Evolutionary conservation across 1,140 invertebrate species (phyloP).

Genomic region (Anagrus nilaparvatae): DNA sequence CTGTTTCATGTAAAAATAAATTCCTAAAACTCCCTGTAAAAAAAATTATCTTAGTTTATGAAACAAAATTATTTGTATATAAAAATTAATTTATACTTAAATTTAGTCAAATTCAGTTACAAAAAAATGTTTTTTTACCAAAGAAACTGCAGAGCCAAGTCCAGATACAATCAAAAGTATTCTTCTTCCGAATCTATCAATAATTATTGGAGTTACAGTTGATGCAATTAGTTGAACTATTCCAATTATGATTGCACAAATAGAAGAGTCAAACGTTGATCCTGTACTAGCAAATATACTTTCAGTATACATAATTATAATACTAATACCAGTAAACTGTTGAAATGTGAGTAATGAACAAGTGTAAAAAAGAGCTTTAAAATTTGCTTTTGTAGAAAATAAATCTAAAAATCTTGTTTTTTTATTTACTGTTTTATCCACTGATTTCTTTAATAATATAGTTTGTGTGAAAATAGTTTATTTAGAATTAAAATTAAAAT

Average conservation of each 20-base stretch:
- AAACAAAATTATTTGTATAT: too few relatives aligned
- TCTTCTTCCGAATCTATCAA: constrained; percentile 64
- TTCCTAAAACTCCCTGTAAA: constrained; percentile 27
- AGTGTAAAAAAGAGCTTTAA: constrained; percentile 58
- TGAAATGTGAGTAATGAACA: constrained; percentile 63
- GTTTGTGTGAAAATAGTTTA: too few relatives aligned
- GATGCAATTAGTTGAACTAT: constrained; percentile 60
- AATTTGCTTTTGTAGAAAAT: constrained; percentile 45
- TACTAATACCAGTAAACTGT: constrained; percentile 75
- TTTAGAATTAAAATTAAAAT: too few relatives aligned
- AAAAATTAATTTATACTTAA: too few relatives aligned
- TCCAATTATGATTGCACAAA: constrained; percentile 71
- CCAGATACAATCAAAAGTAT: constrained; percentile 61
- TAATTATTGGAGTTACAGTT: constrained; percentile 56
- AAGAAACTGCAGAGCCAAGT: constrained; percentile 49
- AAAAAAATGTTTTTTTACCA: too few relatives aligned
- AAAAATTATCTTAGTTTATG: too few relatives aligned
- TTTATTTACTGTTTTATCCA: too few relatives aligned
- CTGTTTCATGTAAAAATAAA: constrained; percentile 50
- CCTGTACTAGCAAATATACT: constrained; percentile 58
- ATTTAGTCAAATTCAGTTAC: too few relatives aligned
- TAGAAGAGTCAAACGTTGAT: constrained; percentile 44
- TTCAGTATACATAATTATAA: constrained; percentile 72
- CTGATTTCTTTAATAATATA: too few relatives aligned
- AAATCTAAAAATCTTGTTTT: too few relatives aligned